Base-by-base conservation (phyloP, 1,140 invertebrate genomes). In the Brachionus plicatilis region DNA sequence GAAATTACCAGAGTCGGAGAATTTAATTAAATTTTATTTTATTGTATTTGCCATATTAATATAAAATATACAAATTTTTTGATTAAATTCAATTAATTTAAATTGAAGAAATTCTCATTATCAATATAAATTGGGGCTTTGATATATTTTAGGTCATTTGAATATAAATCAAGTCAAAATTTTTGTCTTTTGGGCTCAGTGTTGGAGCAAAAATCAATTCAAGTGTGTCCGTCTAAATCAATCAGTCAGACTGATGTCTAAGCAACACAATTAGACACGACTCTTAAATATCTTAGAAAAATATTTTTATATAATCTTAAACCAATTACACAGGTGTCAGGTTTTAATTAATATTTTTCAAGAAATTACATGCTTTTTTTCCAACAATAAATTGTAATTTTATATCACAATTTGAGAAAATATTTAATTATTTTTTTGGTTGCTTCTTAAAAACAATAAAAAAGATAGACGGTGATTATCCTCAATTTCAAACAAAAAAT, bases 221-320 rank as follows among this genome's bases (percentile, higher is more conserved):
- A 60, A 60, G n/a, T 60, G 53, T 60, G 53, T 24, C 53, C 17
- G 53, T 60, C 53, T 60, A 60, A 20, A 60, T 17, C 53, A 60
- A 60, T 60, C 20, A 60, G 53, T 9, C 53, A 60, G 53, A 60
- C 53, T 60, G 53, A 60, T 60, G 53, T 60, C 53, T 60, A 60
- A 68, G 29, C 27, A 3, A 68, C 66, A 68, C 66, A 68, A 68
- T 33, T 68, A 68, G 27, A 68, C 27, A 68, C 66, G n/a, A 9
- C 33, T 68, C 6, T 33, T 41, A 68, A 68, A 68, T 68, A 68
- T 37, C 66, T 68, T 41, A 43, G 37, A 72, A 72, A 72, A 72
- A 72, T 72, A 72, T 72, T 72, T 72, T 72, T 72, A 43, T 72
- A 72, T 41, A 72, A 41, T 41, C 29, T 72, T 72, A 72, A 43